These are phyloP conservation scores for Panonychus citri DNA, from an alignment of 1,140 invertebrate species.

Conservation along the genomic window DNA sequence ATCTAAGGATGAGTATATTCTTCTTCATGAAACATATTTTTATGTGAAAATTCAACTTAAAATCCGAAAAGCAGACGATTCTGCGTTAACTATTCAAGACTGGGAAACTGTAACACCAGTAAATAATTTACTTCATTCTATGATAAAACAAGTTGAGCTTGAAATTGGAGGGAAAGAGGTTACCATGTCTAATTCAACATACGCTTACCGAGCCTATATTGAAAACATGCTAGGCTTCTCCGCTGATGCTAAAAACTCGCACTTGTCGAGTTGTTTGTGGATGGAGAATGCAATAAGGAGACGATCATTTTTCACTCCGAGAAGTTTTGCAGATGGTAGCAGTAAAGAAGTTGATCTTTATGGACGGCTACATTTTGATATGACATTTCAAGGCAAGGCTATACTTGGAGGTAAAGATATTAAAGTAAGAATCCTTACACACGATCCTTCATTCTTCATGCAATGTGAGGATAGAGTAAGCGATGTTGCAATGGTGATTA, in stretches of 20 bases:
- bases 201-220: conserved; percentile 25
- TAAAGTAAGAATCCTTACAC: neutral
- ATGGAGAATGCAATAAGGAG: conserved; percentile 8
- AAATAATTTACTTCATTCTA: conserved; percentile 23
- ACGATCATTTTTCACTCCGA: neutral
- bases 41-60: conserved; percentile 19
- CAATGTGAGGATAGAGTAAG: conserved; percentile 16
- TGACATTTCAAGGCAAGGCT: neutral
- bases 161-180: conserved; percentile 26
- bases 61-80: conserved; percentile 13
- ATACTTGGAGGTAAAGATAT: neutral
- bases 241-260: conserved; percentile 20
- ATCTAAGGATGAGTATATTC: conserved; percentile 21
- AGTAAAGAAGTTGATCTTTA: neutral
- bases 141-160: conserved; percentile 23
- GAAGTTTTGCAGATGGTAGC: neutral
- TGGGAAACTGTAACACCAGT: conserved; percentile 12
- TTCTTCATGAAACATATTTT: conserved; percentile 21
- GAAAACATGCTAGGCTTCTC: conserved; percentile 24
- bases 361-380: neutral
- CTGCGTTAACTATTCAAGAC: conserved; percentile 5
- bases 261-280: conserved; percentile 2
- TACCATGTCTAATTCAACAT: conserved; percentile 22
- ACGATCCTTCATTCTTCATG: conserved; percentile 11
- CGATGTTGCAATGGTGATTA: conserved; percentile 9